A percentile compares a stretch with the other conserved stretches of the same genome.
Conservation (phyloP, 2,888 invertebrate species). For the Molorchus minor region DNA sequence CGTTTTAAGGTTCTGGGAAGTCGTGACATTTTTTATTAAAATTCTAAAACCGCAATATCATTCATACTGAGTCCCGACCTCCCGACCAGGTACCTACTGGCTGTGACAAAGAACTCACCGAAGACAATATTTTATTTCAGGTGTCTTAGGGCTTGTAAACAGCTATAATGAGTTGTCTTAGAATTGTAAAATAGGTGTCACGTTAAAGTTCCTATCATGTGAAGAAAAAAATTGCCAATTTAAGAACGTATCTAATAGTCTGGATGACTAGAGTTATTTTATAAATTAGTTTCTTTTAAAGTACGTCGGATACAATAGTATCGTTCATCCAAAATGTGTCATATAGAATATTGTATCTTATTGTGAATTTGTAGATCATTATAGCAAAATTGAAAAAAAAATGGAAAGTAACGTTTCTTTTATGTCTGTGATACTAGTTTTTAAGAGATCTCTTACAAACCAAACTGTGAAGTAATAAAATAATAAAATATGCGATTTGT, state of each 20-base stretch:
- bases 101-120: slow-evolving; percentile 33
- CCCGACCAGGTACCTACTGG: slow-evolving; percentile 34
- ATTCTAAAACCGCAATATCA: slow-evolving; percentile 14
- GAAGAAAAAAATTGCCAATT: slow-evolving; percentile 12
- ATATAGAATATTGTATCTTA: slow-evolving; percentile 11
- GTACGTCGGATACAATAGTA: slow-evolving; percentile 2
- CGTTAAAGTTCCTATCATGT: background rate
- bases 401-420: slow-evolving; percentile 3
- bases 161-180: slow-evolving; percentile 47
- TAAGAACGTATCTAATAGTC: slow-evolving; percentile 9
- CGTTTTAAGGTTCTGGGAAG: slow-evolving; percentile 16
- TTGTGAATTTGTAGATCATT: background rate
- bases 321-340: slow-evolving; percentile 11
- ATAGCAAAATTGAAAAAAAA: slow-evolving; percentile 9
- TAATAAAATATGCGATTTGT: no score
- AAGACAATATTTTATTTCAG: slow-evolving; percentile 36
- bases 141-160: slow-evolving; percentile 45
- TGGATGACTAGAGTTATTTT: slow-evolving; percentile 12
- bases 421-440: slow-evolving; percentile 2
- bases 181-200: slow-evolving; percentile 36
- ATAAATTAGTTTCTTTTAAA: slow-evolving; percentile 16
- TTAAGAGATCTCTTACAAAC: slow-evolving; percentile 13
- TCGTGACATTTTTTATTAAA: slow-evolving; percentile 13
- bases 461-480: no score
- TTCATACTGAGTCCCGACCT: slow-evolving; percentile 8